Evolutionary conservation across 2,113 vertebrate genomes (phyloP).

Genomic region (Accipiter virgatus): DNA sequence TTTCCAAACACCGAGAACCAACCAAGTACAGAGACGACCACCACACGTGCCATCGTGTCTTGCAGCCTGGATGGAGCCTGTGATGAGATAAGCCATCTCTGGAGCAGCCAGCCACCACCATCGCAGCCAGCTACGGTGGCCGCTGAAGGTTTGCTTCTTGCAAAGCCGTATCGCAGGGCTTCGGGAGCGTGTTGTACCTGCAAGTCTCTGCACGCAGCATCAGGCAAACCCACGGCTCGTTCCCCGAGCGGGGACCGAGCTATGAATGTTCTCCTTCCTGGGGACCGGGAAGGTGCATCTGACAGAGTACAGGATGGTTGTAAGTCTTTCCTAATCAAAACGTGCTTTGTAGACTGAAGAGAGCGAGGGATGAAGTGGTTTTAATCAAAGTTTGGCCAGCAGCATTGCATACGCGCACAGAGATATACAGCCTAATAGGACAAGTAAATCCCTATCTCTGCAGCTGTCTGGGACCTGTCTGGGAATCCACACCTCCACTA

Average conservation of each 20-base stretch:
- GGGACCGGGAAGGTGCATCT: not conserved
- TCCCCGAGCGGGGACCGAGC: not conserved
- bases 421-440: not conserved
- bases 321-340: not conserved
- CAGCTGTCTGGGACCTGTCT: not conserved
- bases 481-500: not conserved
- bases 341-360: not conserved
- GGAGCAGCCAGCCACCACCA: not conserved
- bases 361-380: not conserved
- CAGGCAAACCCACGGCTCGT: not conserved
- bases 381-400: not conserved
- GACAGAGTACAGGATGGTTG: not conserved
- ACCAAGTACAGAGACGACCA: not conserved
- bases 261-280: not conserved
- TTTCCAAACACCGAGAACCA: not conserved
- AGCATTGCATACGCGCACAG: not conserved
- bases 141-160: not conserved
- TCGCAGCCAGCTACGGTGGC: not conserved
- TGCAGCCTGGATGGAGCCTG: not conserved
- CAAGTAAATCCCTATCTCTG: not conserved
- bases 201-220: too few relatives aligned
- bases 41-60: rapidly evolving
- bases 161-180: not conserved
- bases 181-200: rapidly evolving
- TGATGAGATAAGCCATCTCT: not conserved